Conservation (phyloP, 2,797 vertebrate species). For the Geotrypetes seraphini region DNA sequence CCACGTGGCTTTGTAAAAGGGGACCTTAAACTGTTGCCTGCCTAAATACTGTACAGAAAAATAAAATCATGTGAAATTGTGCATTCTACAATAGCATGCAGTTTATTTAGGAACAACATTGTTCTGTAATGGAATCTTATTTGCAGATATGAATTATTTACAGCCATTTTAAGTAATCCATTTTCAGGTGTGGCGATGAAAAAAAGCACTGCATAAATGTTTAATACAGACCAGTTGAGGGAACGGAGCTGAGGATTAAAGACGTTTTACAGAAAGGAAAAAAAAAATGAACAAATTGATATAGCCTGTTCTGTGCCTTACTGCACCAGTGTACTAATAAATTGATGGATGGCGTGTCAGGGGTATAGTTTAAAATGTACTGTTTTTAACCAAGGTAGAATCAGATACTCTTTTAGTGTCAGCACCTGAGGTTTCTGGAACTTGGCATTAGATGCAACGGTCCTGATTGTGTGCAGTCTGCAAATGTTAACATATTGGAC, state of each 20-base stretch:
- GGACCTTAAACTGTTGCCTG: slow-evolving; percentile 65
- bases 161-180: slow-evolving; percentile 94
- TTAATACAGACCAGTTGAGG: slow-evolving; percentile 79
- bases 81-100: slow-evolving; percentile 71
- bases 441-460: slow-evolving; percentile 43
- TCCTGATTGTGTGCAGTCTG: slow-evolving; percentile 27
- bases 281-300: slow-evolving; percentile 48
- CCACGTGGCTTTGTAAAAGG: too few relatives aligned
- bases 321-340: slow-evolving; percentile 62
- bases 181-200: slow-evolving; percentile 93
- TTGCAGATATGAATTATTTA: slow-evolving; percentile 98
- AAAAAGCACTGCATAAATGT: slow-evolving; percentile 85
- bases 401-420: slow-evolving; percentile 44
- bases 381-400: slow-evolving; percentile 51
- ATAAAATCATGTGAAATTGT: slow-evolving; percentile 62
- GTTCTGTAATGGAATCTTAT: slow-evolving; percentile 92
- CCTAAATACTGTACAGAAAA: slow-evolving; percentile 51
- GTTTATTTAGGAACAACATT: slow-evolving; percentile 92
- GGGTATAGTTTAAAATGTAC: slow-evolving; percentile 48
- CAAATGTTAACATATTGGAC: slow-evolving; percentile 29
- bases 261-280: slow-evolving; percentile 58
- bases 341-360: slow-evolving; percentile 66
- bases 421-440: slow-evolving; percentile 53
- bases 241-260: slow-evolving; percentile 72
- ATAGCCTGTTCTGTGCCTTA: slow-evolving; percentile 55